Conservation (phyloP, 1,140 invertebrate species). For the Subanguina moxae region DNA sequence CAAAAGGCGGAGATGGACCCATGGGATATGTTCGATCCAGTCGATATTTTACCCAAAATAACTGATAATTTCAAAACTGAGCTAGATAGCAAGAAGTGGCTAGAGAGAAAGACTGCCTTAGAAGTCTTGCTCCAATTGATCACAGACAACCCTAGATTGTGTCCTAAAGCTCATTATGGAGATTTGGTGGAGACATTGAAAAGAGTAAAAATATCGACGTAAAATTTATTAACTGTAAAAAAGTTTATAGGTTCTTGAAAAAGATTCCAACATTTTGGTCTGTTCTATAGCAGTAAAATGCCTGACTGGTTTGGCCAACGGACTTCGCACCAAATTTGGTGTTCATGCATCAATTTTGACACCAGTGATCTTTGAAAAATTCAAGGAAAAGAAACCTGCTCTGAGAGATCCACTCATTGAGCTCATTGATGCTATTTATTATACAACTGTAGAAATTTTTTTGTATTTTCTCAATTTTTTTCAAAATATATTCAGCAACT, state of each 20-base stretch:
- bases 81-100: conserved; percentile 89
- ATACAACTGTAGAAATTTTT: conserved; percentile 23
- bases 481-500: conserved; percentile 63
- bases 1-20: conserved; percentile 73
- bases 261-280: conserved; percentile 91
- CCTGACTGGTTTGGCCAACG: conserved; percentile 75
- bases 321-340: conserved; percentile 82
- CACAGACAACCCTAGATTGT: conserved; percentile 68
- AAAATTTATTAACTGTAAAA: not conserved
- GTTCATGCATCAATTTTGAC: conserved; percentile 72
- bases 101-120: conserved; percentile 84
- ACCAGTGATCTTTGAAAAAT: conserved; percentile 82
- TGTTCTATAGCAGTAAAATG: conserved; percentile 81
- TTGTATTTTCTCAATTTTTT: not conserved
- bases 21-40: conserved; percentile 81
- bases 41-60: conserved; percentile 84
- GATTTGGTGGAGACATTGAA: conserved; percentile 79
- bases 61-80: conserved; percentile 94
- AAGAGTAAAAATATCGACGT: conserved; percentile 70
- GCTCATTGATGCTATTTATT: conserved; percentile 70
- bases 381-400: conserved; percentile 89
- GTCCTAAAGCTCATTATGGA: conserved; percentile 66
- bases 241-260: conserved; percentile 60
- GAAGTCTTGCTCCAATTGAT: conserved; percentile 72
- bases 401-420: conserved; percentile 68